Evolutionary conservation across 1,140 invertebrate species (phyloP).

Genomic region (Heliconius melpomene): DNA sequence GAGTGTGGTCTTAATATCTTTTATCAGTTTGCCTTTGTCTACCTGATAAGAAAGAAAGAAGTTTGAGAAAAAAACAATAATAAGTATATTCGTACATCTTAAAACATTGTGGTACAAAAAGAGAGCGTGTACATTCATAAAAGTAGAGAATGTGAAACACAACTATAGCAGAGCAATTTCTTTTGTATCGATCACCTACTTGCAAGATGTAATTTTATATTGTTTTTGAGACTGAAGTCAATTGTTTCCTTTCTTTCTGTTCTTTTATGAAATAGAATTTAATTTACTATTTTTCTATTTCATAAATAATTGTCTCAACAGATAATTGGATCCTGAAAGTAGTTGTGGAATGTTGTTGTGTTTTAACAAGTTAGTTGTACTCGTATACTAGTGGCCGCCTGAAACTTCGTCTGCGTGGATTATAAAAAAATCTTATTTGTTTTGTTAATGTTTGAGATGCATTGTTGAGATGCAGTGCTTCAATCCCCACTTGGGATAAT

Average conservation of each 20-base stretch:
- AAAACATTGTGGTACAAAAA: neutral
- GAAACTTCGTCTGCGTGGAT: too few species aligned
- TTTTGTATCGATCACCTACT: constrained; percentile 15
- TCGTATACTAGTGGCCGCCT: too few species aligned
- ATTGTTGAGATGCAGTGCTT: too few species aligned
- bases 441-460: too few species aligned
- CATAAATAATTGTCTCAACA: too few species aligned
- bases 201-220: neutral
- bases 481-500: too few species aligned
- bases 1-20: too few species aligned
- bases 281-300: neutral
- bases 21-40: too few species aligned
- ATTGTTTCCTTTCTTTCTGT: neutral
- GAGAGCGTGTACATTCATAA: neutral
- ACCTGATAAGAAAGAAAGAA: neutral
- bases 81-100: constrained; percentile 12
- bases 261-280: neutral
- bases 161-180: constrained; percentile 2
- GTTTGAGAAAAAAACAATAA: neutral
- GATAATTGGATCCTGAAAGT: too few species aligned
- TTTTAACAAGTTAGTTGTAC: too few species aligned
- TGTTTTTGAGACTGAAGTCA: neutral
- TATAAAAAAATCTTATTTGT: too few species aligned
- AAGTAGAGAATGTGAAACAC: constrained; percentile 2
- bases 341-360: too few species aligned